Conservation (phyloP, 2,797 vertebrate genomes). For the Adrianichthys oophorus region DNA sequence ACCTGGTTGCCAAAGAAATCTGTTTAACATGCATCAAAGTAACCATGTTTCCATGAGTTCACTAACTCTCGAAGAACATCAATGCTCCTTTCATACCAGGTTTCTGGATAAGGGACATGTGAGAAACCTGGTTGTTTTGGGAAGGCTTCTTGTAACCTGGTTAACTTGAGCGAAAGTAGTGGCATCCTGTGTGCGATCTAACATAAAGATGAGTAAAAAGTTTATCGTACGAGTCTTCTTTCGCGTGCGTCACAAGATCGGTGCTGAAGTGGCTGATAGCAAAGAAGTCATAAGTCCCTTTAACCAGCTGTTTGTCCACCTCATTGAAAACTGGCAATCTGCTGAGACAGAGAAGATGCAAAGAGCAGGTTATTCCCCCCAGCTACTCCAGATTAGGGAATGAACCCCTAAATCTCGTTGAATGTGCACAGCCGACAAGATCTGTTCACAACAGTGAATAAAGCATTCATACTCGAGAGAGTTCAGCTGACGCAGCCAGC, state of each 20-base stretch:
- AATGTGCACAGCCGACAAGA: background rate
- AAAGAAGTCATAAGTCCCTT: conserved; percentile 92
- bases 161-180: too few relatives aligned
- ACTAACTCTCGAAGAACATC: too few relatives aligned
- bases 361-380: background rate
- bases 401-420: too few relatives aligned
- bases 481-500: conserved; percentile 85
- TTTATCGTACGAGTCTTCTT: conserved; percentile 79
- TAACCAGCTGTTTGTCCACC: conserved; percentile 81
- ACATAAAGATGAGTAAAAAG: background rate
- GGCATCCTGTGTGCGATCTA: background rate
- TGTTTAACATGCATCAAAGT: too few relatives aligned
- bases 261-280: conserved; percentile 94
- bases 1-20: too few relatives aligned
- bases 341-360: conserved; percentile 1
- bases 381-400: too few relatives aligned
- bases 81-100: too few relatives aligned
- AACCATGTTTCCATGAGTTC: too few relatives aligned
- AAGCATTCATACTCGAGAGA: conserved; percentile 68
- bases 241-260: conserved; percentile 87
- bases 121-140: too few relatives aligned
- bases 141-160: too few relatives aligned
- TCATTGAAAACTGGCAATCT: conserved; percentile 90
- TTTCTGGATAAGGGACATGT: too few relatives aligned
- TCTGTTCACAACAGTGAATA: background rate